phyloP scores from a whole-genome alignment of 2,888 invertebrate genomes.

The Stenoptilia bipunctidactyla region DNA sequence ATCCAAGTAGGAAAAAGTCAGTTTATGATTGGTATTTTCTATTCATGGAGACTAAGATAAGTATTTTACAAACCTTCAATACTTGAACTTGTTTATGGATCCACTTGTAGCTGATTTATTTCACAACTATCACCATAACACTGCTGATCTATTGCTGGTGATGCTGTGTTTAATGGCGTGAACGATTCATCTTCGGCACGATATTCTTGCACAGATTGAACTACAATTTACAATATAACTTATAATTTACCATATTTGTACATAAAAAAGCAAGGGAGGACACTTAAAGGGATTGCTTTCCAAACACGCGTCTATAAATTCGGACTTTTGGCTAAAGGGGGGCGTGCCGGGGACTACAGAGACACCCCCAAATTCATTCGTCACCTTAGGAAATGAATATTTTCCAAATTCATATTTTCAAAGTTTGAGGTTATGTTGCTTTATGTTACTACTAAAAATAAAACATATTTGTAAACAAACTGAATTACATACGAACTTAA shows the following conservation, averaged over 20 bases:
- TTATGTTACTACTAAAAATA: too few species aligned
- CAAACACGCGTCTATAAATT: too few species aligned
- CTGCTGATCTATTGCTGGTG: constrained; percentile 4
- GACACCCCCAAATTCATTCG: too few species aligned
- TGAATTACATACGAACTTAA: too few species aligned
- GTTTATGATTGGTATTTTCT: constrained; percentile 6
- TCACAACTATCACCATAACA: constrained; percentile 6
- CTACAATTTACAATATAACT: constrained; percentile 2
- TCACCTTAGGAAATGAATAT: too few species aligned
- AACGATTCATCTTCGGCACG: constrained; percentile 4
- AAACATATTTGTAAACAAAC: too few species aligned
- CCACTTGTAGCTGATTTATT: constrained; percentile 7
- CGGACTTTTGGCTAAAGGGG: too few species aligned
- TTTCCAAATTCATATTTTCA: too few species aligned
- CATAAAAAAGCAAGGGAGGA: constrained; percentile 1
- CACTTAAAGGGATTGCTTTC: too few species aligned
- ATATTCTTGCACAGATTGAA: constrained; percentile 3
- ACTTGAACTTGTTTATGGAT: constrained; percentile 6
- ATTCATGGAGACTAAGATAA: constrained; percentile 6
- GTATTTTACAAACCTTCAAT: constrained; percentile 7
- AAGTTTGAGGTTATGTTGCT: too few species aligned
- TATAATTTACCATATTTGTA: constrained; percentile 2
- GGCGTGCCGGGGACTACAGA: too few species aligned
- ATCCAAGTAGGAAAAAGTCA: constrained; percentile 3
- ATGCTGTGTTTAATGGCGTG: constrained; percentile 3